A percentile compares a stretch with the other conserved stretches of the same genome.
phyloP scores from a whole-genome alignment of 2,797 vertebrate species.

The Crocidura indochinensis region DNA sequence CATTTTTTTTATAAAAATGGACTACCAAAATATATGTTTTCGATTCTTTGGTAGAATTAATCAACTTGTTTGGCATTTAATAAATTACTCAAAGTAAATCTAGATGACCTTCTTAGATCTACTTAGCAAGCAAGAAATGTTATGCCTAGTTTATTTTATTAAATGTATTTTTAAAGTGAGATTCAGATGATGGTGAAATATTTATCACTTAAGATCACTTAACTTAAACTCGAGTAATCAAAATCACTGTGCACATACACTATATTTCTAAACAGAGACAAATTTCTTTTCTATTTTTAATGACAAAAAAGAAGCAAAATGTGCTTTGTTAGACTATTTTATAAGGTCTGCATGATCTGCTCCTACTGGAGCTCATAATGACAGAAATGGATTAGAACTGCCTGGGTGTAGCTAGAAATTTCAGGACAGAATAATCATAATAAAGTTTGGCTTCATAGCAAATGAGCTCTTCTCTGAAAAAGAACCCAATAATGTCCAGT shows the following conservation, averaged over 20 bases:
- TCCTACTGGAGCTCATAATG: slow-evolving; percentile 41
- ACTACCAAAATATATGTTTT: background rate
- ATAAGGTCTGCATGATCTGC: slow-evolving; percentile 4
- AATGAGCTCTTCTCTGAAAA: slow-evolving; percentile 17
- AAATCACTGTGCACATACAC: background rate
- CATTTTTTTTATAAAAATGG: background rate
- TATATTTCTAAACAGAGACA: background rate
- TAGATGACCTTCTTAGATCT: background rate
- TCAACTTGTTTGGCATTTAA: slow-evolving; percentile 38
- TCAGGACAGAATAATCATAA: background rate
- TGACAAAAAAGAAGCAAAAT: background rate
- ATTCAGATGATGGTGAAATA: background rate
- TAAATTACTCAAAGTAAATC: slow-evolving; percentile 34
- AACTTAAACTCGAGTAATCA: slow-evolving; percentile 33
- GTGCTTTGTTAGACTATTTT: slow-evolving; percentile 15
- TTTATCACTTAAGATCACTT: slow-evolving; percentile 34
- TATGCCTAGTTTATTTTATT: background rate
- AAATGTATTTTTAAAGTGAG: background rate
- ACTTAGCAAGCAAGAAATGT: background rate
- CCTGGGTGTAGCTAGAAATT: background rate
- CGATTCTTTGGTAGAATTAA: background rate
- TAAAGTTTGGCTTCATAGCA: background rate
- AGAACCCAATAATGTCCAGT: background rate
- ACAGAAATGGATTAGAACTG: background rate
- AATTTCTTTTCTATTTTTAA: slow-evolving; percentile 47